Evolutionary conservation across 1,140 invertebrate genomes (phyloP), one percentile per base, ranked within the genome.

Genomic region (Sipha flava): DNA sequence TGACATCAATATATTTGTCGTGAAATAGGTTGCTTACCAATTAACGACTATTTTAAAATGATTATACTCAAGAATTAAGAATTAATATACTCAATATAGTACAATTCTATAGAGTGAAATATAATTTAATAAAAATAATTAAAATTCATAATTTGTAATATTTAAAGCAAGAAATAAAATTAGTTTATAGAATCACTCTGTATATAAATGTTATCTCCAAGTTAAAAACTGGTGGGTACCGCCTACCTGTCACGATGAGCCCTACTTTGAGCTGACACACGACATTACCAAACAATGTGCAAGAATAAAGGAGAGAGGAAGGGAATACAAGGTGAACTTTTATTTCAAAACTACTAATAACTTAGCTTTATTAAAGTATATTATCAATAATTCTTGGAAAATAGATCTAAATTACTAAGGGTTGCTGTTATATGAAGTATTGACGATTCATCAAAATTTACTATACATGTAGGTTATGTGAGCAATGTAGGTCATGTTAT

Each of bases 181-280:
- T n/a, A n/a, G n/a, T n/a, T n/a, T 62, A 64, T 34, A 31, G 18
- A 29, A 70, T 31, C 66, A 12, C 66, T 70, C 66, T 70, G 66
- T 70, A 70, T 29, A 29, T 43, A 70, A 16, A 29, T 29, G 21
- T 70, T 70, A 70, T 70, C 66, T 70, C 14, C 12, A 47, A 47
- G 37, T 77, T 26, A 52, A n/a, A 9, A 57, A 57, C 47, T 26
- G 23, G 21, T 2, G 9, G 49, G 73, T 57, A 26, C 73, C 73
- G 73, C 73, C 73, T 59, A 57, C 49, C 73, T 57, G 73, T 75
- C 70, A 75, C 52, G 52, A 59, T 40, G 52, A 77, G 72, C 49
- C 52, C 72, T 77, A 77, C 52, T 77, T 77, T 57, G 12, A 37
- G 73, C 73, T 57, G 73, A 57, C 34, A 43, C 52, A 57, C 72